phyloP scores from a whole-genome alignment of 2,113 vertebrate genomes.

The Rousettus leschenaultii region DNA sequence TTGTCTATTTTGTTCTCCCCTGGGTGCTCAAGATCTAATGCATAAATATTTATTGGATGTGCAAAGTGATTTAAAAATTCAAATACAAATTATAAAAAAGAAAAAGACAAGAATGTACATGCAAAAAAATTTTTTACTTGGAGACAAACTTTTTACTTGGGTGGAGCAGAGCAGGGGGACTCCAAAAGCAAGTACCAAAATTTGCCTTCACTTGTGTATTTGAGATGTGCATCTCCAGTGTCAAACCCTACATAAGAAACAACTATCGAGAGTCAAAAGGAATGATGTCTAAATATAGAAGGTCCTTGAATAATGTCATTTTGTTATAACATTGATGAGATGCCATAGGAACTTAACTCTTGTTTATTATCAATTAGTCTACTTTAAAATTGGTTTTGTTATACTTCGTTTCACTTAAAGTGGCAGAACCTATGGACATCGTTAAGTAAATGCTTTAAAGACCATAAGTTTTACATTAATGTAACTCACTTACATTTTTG shows the following conservation, averaged over 20 bases:
- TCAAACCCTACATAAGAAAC: neutral
- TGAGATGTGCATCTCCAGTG: neutral
- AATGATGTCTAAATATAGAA: neutral
- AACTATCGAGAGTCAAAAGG: neutral
- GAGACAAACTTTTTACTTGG: neutral
- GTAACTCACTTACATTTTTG: neutral
- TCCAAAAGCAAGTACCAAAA: neutral
- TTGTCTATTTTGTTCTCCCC: neutral
- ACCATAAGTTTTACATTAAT: neutral
- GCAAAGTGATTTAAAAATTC: neutral
- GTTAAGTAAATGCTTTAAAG: neutral
- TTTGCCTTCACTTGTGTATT: neutral
- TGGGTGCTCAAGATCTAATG: neutral
- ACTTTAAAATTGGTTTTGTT: neutral
- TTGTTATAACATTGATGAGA: neutral
- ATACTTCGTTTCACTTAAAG: neutral
- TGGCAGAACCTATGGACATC: neutral
- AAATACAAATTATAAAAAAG: neutral
- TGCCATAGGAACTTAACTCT: no score
- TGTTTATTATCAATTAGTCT: no score
- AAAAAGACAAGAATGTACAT: neutral
- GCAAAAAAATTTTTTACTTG: neutral
- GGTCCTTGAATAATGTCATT: neutral
- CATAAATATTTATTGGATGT: neutral
- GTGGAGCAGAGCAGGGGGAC: neutral